Conservation (phyloP, 92 coral and sea anemone species). For the Porites lobata region DNA sequence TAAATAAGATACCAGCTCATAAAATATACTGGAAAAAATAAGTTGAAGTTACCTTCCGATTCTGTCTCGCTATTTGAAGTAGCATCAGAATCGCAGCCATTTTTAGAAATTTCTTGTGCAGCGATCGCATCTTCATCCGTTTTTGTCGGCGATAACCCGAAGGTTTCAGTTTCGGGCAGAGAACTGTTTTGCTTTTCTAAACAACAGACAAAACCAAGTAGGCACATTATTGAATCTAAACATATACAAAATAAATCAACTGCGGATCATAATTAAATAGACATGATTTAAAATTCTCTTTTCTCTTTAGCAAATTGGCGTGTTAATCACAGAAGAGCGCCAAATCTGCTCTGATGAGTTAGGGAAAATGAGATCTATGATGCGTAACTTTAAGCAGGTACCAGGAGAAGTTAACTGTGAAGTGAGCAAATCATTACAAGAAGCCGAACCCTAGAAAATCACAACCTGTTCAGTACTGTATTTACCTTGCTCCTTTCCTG, state of each 20-base stretch:
- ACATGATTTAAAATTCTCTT: neutral
- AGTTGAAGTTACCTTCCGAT: constrained; percentile 16
- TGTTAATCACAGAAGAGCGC: neutral
- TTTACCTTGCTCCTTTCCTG: constrained; percentile 39
- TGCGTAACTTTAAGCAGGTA: constrained; percentile 43
- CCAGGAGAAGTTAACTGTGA: constrained; percentile 17
- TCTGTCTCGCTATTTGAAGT: constrained; percentile 1
- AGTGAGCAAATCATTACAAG: constrained; percentile 35
- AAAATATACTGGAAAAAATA: neutral
- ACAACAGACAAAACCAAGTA: constrained; percentile 40
- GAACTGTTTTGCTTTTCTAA: constrained; percentile 39
- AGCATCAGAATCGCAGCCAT: constrained; percentile 20
- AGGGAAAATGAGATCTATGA: constrained; percentile 16
- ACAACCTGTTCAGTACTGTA: constrained; percentile 23
- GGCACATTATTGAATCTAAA: constrained; percentile 32
- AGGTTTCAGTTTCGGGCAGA: neutral
- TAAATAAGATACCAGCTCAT: neutral
- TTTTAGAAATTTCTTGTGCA: constrained; percentile 19
- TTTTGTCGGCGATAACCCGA: neutral
- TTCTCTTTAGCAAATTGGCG: neutral
- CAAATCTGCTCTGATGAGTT: constrained; percentile 3
- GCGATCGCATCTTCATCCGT: constrained; percentile 6
- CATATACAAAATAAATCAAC: constrained; percentile 26
- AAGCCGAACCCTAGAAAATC: constrained; percentile 33
- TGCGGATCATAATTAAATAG: constrained; percentile 3